Evolutionary conservation across 2,113 vertebrate genomes (phyloP), one percentile per base, ranked within the genome.

Genomic region (Bubo bubo): DNA sequence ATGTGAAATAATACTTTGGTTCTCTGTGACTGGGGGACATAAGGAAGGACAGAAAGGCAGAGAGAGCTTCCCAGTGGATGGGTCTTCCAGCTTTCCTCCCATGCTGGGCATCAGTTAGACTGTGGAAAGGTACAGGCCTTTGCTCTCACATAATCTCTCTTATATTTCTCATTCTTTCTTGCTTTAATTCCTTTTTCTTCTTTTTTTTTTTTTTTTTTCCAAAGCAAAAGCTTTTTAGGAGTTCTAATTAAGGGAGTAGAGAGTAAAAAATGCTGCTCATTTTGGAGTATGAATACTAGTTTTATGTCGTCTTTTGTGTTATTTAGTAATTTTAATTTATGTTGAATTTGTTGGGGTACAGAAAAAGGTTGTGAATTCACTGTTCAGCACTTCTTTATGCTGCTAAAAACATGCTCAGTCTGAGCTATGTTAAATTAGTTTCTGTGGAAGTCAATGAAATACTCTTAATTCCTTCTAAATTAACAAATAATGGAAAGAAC

Each of bases 381-480:
- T 62, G 14, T 64, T 86, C 56, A 74, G 39, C 41, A 47, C 27
- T 75, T 90, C 43, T 34, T 60, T 79, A 41, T 66, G 76, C 41
- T 68, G 91, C 83, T 81, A 79, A 85, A 92, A 96, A 55, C 77
- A 75, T 11, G 45, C 47, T 56, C 30, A 27, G n/a, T 71, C 83
- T 94, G 34, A 92, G 62, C 80, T 56, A 14, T 53, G 59, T 72
- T 88, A 95, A 95, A 84, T 91, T 93, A 82, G 41, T n/a, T 97
- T 77, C 80, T 64, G 79, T 81, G 53, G 67, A 96, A 87, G 49
- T 95, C 86, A 84, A 91, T 96, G 93, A 97, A 97, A 91, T 66
- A 58, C n/a, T 49, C 79, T 89, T 80, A 85, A 90, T 93, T 93
- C 80, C 59, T 91, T 66, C 45, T 49, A 67, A 92, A 96, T 80